These are phyloP conservation scores for Anolis apletophallus DNA, from an alignment of 2,797 vertebrate genomes.

Conservation along the genomic window DNA sequence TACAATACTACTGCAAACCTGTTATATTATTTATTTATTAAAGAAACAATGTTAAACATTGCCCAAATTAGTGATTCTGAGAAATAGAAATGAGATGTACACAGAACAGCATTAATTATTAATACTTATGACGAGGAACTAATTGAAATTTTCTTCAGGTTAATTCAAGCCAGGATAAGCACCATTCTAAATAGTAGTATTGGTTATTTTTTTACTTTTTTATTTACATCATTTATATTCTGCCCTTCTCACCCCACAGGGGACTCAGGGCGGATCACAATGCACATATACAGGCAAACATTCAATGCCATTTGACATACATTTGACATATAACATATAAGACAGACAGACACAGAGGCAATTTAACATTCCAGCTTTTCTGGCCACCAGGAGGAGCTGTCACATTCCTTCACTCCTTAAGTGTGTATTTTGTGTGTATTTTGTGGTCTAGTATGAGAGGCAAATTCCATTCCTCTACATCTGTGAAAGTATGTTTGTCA, in stretches of 20 bases:
- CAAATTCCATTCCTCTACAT: neutral
- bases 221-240: too few species aligned
- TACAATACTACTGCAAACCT: neutral
- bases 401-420: too few species aligned
- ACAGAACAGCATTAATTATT: neutral
- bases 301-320: too few species aligned
- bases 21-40: neutral
- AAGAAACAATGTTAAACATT: neutral
- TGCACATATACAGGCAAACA: too few species aligned
- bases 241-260: too few species aligned
- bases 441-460: neutral
- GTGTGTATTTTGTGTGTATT: too few species aligned
- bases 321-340: too few species aligned
- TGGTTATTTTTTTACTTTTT: too few species aligned
- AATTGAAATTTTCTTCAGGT: neutral
- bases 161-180: neutral
- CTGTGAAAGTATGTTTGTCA: neutral
- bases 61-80: neutral
- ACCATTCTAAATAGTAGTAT: neutral
- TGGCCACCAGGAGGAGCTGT: too few species aligned
- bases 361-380: too few species aligned
- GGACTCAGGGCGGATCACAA: too few species aligned
- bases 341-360: too few species aligned
- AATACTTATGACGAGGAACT: neutral
- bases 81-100: neutral